Percentiles rank a stretch among this genome's conserved stretches.
phyloP scores from a whole-genome alignment of 2,888 invertebrate genomes.

The Cantharis lateralis region DNA sequence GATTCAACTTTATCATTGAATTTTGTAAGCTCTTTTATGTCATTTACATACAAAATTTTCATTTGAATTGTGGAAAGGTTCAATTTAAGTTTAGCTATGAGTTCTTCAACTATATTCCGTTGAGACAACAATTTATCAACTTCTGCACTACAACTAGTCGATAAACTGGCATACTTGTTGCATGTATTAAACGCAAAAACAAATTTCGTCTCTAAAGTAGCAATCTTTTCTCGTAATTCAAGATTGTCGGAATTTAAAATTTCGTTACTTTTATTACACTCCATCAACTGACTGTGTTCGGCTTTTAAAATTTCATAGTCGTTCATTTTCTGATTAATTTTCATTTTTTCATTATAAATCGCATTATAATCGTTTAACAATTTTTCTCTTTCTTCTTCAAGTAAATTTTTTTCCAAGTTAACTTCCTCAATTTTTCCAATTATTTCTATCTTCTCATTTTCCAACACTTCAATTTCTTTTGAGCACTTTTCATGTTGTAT shows the following conservation, averaged over 20 bases:
- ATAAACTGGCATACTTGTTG: conserved; percentile 32
- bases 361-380: conserved; percentile 44
- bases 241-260: conserved; percentile 6
- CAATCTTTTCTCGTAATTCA: conserved; percentile 31
- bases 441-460: conserved; percentile 38
- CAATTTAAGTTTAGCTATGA: conserved; percentile 31
- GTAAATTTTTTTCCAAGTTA: conserved; percentile 38
- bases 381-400: conserved; percentile 25
- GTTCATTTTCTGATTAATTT: neutral
- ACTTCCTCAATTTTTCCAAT: conserved; percentile 41
- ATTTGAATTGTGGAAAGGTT: conserved; percentile 33
- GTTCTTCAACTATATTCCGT: conserved; percentile 35
- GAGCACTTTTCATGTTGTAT: neutral
- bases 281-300: conserved; percentile 6
- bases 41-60: conserved; percentile 29
- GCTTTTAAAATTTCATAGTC: neutral
- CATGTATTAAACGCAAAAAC: conserved; percentile 30
- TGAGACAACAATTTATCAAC: conserved; percentile 32
- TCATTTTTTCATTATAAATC: conserved; percentile 45
- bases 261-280: neutral
- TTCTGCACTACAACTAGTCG: conserved; percentile 21
- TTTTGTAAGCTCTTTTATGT: conserved; percentile 30
- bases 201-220: conserved; percentile 34
- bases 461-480: conserved; percentile 30
- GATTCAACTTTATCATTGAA: conserved; percentile 39